A percentile compares a stretch with the other conserved stretches of the same genome.
These are phyloP conservation scores for Cyphomyrus plagiostoma DNA, from an alignment of 2,113 vertebrate genomes.

Conservation along the genomic window DNA sequence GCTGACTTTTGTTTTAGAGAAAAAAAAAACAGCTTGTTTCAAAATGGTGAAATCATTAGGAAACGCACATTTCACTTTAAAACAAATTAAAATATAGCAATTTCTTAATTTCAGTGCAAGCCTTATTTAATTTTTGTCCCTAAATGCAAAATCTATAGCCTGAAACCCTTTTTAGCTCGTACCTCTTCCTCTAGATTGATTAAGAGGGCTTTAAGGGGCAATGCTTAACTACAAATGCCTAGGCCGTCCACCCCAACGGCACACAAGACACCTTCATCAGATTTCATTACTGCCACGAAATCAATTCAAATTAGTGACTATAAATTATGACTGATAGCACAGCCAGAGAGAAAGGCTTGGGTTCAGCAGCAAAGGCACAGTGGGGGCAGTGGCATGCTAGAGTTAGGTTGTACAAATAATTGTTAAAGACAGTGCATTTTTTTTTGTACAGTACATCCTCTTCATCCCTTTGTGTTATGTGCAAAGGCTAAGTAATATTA, in stretches of 20 bases:
- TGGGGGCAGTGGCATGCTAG: background rate
- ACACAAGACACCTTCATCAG: background rate
- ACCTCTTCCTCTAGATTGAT: background rate
- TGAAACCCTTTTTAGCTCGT: background rate
- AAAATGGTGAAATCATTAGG: background rate
- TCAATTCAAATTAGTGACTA: constrained; percentile 11
- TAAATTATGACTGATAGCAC: background rate
- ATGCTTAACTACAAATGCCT: background rate
- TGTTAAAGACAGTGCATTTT: background rate
- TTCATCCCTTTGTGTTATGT: background rate
- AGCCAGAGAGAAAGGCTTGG: background rate
- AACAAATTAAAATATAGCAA: background rate
- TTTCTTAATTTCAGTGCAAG: background rate
- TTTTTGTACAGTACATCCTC: background rate
- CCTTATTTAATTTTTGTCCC: background rate
- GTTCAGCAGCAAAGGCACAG: background rate
- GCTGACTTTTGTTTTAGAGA: background rate
- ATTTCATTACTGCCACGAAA: constrained; percentile 8
- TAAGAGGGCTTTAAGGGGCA: background rate
- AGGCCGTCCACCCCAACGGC: background rate
- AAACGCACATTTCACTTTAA: background rate
- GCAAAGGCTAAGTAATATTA: background rate
- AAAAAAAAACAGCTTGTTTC: background rate
- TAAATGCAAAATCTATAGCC: background rate
- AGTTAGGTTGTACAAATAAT: background rate